Base-by-base conservation (phyloP, 2,113 vertebrate genomes). In the Cyanistes caeruleus region DNA sequence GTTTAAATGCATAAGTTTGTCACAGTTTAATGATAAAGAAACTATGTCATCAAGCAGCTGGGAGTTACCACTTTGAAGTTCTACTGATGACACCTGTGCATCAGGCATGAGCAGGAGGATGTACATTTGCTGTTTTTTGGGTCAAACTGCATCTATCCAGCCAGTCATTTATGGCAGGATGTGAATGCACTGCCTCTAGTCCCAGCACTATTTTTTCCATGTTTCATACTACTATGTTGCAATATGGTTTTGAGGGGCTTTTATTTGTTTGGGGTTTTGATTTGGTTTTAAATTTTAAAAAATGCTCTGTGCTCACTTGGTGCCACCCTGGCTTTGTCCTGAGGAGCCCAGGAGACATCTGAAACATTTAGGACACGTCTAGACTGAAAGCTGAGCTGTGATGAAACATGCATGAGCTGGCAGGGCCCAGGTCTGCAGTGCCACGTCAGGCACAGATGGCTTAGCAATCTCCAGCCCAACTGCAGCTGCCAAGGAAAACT, bases 41-140 rank as follows among this genome's bases (percentile, higher is more conserved):
- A 63, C 11, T 1, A 0, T n/a, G 22, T 55, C 49, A 43, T 58
- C 24, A 43, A 30, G 41, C 21, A 60, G 31, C 1, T 74, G 46
- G 15, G 63, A 74, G 18, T 56, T 80, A 60, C 5, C 24, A 21
- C 27, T 68, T 64, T 44, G 76, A 68, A 46, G 24, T 28, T 77
- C 48, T 74, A 0, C 27, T 65, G 81, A 24, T 69, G 64, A 23
- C 43, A 35, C 7, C 1, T 12, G 12, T 0, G 1, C 9, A 4
- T 49, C 72, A 80, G 33, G 49, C 7, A 3, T 27, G 31, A 48
- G 44, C 59, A 84, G 80, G 18, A 31, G 43, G n/a, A 41, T 30
- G 27, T 28, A 11, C 56, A 21, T 87, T 9, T 41, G 44, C 11
- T 49, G 11, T 5, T 65, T 69, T 76, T 76, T 15, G 27, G 80